Percentiles rank a stretch among this genome's conserved stretches.
phyloP scores from a whole-genome alignment of 37 sponge, comb jelly and placozoan species.

The Mnemiopsis leidyi region DNA sequence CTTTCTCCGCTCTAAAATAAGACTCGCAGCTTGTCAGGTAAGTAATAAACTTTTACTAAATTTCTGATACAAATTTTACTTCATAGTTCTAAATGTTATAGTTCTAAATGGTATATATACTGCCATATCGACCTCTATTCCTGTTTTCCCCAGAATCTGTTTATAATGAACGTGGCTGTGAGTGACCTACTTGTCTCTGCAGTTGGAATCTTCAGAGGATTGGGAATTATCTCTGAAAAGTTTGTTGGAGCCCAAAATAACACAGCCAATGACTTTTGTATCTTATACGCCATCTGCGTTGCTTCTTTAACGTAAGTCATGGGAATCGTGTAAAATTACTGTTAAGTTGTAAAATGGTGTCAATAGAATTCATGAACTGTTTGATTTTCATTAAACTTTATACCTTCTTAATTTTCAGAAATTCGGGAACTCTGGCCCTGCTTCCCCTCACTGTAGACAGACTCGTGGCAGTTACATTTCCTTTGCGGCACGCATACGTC shows the following conservation, averaged over 20 bases:
- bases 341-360: too few species aligned
- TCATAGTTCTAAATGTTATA: too few species aligned
- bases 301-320: neutral
- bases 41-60: too few species aligned
- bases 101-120: too few species aligned
- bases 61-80: too few species aligned
- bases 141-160: neutral
- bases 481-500: neutral
- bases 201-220: neutral
- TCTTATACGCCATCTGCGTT: neutral
- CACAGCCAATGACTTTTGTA: neutral
- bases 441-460: neutral
- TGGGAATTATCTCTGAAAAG: neutral
- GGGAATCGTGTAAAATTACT: too few species aligned
- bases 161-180: neutral
- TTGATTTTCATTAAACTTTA: too few species aligned
- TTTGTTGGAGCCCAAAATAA: neutral
- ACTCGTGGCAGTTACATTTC: neutral
- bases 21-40: neutral
- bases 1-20: neutral
- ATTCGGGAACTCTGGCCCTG: neutral
- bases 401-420: neutral
- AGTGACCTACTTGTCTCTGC: neutral
- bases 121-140: too few species aligned
- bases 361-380: too few species aligned